phyloP scores from a whole-genome alignment of 2,888 invertebrate genomes.

The Schizaphis graminum region DNA sequence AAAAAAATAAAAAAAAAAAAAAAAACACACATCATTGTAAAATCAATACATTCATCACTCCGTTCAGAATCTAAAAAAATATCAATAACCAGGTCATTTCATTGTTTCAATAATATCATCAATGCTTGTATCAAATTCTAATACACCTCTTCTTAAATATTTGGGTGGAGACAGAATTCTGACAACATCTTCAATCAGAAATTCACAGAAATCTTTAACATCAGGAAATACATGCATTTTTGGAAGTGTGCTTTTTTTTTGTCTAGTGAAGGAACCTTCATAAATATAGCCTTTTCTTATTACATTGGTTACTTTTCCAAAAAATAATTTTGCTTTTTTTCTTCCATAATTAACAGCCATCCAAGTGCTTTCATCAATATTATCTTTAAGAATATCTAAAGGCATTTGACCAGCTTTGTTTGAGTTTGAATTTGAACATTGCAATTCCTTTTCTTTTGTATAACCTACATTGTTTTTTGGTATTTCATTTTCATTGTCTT shows the following conservation, averaged over 20 bases:
- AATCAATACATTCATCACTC: no score
- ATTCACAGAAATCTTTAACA: neutral
- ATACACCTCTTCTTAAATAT: conserved; percentile 4
- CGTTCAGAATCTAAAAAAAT: no score
- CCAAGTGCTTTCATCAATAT: conserved; percentile 12
- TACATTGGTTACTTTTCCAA: neutral
- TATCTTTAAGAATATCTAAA: neutral
- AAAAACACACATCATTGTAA: no score
- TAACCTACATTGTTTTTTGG: no score
- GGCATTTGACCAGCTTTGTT: no score
- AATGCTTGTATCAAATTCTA: neutral
- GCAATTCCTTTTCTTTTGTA: no score
- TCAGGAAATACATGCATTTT: conserved; percentile 3
- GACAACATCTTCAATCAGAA: conserved; percentile 5
- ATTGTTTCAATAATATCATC: conserved; percentile 29
- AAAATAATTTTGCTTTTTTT: conserved; percentile 7
- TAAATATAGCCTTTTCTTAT: neutral
- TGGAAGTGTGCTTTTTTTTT: neutral
- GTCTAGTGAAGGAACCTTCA: conserved; percentile 21
- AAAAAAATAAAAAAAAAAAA: no score
- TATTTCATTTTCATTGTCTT: neutral
- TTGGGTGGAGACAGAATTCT: neutral
- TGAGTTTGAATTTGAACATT: no score
- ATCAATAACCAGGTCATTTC: conserved; percentile 14
- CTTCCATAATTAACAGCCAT: neutral